A percentile compares a stretch with the other conserved stretches of the same genome.
These are phyloP conservation scores for Pangasius djambal DNA, from an alignment of 2,797 vertebrate genomes.

Conservation along the genomic window DNA sequence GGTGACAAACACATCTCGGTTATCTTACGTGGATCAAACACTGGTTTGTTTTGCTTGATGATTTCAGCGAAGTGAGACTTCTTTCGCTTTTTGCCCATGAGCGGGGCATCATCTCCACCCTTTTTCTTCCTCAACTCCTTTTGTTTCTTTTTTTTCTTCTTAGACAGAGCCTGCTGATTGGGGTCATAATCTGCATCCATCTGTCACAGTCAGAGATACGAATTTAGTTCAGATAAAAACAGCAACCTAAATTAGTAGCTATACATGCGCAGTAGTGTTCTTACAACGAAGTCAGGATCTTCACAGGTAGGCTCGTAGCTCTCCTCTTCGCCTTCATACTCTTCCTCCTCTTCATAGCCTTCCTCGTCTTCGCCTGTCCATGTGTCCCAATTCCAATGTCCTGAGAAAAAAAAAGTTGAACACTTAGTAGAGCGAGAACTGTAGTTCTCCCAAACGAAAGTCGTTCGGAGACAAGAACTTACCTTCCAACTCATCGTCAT, in stretches of 20 bases:
- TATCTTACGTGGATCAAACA: constrained; percentile 84
- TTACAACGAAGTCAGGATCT: constrained; percentile 84
- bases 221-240: background rate
- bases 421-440: background rate
- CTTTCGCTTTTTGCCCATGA: constrained; percentile 79
- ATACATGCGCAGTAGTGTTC: constrained; percentile 5
- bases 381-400: constrained; percentile 89
- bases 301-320: constrained; percentile 76
- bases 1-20: background rate
- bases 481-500: constrained; percentile 80
- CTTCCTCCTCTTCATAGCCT: constrained; percentile 21
- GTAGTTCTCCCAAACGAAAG: background rate
- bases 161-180: constrained; percentile 68
- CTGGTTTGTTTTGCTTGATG: constrained; percentile 77
- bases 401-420: constrained; percentile 64
- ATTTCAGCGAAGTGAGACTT: constrained; percentile 81
- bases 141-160: constrained; percentile 68
- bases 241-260: too few species aligned
- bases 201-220: constrained; percentile 62
- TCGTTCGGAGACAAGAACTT: constrained; percentile 12
- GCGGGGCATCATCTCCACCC: constrained; percentile 69
- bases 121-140: constrained; percentile 68
- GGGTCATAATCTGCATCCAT: constrained; percentile 93
- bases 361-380: constrained; percentile 76
- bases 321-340: constrained; percentile 43